Evolutionary conservation across 2,113 vertebrate genomes (phyloP), one percentile per base, ranked within the genome.

Genomic region (Balaenoptera acutorostrata): DNA sequence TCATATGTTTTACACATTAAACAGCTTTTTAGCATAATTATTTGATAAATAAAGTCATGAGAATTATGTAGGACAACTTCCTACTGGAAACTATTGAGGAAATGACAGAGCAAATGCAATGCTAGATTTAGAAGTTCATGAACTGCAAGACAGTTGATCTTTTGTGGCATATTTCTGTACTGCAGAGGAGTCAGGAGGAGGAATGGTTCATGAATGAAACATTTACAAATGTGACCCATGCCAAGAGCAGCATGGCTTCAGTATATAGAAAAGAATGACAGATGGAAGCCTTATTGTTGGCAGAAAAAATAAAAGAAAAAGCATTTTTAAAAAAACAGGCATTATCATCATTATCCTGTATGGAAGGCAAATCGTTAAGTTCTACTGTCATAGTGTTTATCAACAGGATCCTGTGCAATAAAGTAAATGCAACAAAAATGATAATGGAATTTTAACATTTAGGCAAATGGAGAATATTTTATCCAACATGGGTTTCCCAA

Each of bases 151-250:
- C 68, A 96, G 59, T 13, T 92, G 59, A 92, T 93, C 68, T 83
- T 96, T 77, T 90, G 57, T 44, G 14, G 27, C 31, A 77, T 95
- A 92, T 97, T 96, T 90, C 96, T 90, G 59, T 66, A 87, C 46
- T 61, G 46, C 66, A 71, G 27, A 93, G 27, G 25, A 91, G 46
- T 93, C 10, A 84, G 82, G 36, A 92, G 46, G 61, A 97, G n/a
- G 69, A 88, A 87, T 52, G 78, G 52, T 90, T 97, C 86, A 95
- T 92, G 95, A 97, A 98, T 72, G 94, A 97, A 98, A 95, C 74
- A 97, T 96, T 96, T 95, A 97, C 69, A 93, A 97, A 97, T 69
- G 64, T 97, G 91, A 96, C 74, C 93, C 71, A 90, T 77, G 82
- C 78, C 95, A 98, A 88, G 61, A 97, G 8, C 83, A 92, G 83